Percentiles rank a stretch among this genome's conserved stretches.
phyloP scores from a whole-genome alignment of 1,140 invertebrate species.

The Ips nitidus region DNA sequence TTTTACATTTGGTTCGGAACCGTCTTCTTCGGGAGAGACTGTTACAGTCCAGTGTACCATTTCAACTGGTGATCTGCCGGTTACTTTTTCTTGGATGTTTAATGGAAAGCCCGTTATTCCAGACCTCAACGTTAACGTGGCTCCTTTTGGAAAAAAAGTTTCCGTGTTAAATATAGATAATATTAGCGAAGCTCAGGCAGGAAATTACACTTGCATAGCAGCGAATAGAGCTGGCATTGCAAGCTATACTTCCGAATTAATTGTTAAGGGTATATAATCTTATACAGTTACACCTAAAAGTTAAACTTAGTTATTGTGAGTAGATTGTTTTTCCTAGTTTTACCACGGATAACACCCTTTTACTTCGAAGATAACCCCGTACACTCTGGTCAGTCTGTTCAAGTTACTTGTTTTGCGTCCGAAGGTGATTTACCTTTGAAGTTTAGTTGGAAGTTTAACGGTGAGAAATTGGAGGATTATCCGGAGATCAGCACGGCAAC shows the following conservation, averaged over 20 bases:
- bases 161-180: constrained; percentile 67
- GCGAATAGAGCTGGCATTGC: constrained; percentile 70
- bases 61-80: constrained; percentile 46
- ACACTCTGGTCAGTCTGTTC: constrained; percentile 70
- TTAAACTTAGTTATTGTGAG: no score
- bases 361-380: constrained; percentile 66
- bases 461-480: constrained; percentile 54
- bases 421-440: constrained; percentile 70
- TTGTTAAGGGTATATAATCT: constrained; percentile 65
- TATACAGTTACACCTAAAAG: not conserved
- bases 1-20: constrained; percentile 65
- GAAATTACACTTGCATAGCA: constrained; percentile 66
- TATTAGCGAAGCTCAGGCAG: constrained; percentile 67
- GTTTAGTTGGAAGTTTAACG: constrained; percentile 68
- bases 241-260: constrained; percentile 66
- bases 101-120: constrained; percentile 68
- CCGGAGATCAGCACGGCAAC: constrained; percentile 55
- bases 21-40: constrained; percentile 51
- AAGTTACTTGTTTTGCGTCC: constrained; percentile 70
- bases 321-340: constrained; percentile 51
- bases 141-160: constrained; percentile 45
- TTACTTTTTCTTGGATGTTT: constrained; percentile 66
- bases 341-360: constrained; percentile 69
- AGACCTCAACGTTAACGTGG: constrained; percentile 49
- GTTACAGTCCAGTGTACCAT: constrained; percentile 45